Percentiles rank a stretch among this genome's conserved stretches.
These are phyloP conservation scores for Zoanthus sansibaricus DNA, from an alignment of 92 coral and sea anemone species.

Conservation along the genomic window DNA sequence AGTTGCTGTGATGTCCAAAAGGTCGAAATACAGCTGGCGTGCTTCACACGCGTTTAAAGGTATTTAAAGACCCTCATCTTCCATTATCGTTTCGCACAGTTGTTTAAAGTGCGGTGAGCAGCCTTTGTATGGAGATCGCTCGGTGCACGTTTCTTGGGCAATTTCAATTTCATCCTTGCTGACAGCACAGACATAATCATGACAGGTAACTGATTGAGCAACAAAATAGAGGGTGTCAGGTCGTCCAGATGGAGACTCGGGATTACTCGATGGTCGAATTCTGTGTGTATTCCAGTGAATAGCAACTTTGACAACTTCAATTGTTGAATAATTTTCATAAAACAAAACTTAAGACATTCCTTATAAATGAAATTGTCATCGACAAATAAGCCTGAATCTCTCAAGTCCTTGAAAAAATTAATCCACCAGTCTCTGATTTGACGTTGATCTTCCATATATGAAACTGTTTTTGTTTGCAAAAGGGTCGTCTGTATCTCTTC, in stretches of 20 bases:
- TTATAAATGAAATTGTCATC: conserved; percentile 52
- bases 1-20: conserved; percentile 16
- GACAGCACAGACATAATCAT: conserved; percentile 63
- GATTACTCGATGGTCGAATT: conserved; percentile 49
- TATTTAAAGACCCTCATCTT: conserved; percentile 71
- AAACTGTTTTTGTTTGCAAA: conserved; percentile 40
- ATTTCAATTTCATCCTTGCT: conserved; percentile 70
- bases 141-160: conserved; percentile 64
- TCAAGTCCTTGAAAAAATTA: conserved; percentile 60
- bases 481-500: conserved; percentile 29
- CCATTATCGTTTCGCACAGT: conserved; percentile 74
- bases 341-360: conserved; percentile 64
- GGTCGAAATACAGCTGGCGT: conserved; percentile 55
- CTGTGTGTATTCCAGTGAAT: conserved; percentile 50
- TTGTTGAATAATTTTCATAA: conserved; percentile 53
- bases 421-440: conserved; percentile 68
- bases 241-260: conserved; percentile 66
- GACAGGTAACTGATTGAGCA: conserved; percentile 63
- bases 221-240: conserved; percentile 69
- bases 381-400: conserved; percentile 63
- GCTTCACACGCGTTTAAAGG: conserved; percentile 66
- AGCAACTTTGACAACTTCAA: conserved; percentile 51
- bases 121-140: conserved; percentile 57
- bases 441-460: conserved; percentile 53
- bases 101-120: conserved; percentile 68